phyloP scores from a whole-genome alignment of 2,797 vertebrate species.

The Mus minutoides region DNA sequence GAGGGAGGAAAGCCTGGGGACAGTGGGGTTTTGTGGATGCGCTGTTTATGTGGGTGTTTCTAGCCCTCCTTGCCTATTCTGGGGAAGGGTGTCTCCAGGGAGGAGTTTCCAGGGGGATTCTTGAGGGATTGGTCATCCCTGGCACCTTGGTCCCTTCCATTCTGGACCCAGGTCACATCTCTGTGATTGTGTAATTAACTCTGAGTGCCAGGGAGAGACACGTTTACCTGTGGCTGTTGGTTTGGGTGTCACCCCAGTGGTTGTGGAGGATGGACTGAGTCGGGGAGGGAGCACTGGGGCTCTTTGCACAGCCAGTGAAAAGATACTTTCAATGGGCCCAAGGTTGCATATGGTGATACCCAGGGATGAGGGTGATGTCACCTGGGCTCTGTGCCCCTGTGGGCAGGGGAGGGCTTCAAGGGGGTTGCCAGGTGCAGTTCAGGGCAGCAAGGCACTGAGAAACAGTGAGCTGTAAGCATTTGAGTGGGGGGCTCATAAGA shows the following conservation, averaged over 20 bases:
- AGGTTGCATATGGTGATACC: rapidly evolving
- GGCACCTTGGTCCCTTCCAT: conserved; percentile 51
- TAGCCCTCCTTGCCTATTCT: conserved; percentile 79
- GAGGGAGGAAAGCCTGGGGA: conserved; percentile 70
- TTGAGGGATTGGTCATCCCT: conserved; percentile 60
- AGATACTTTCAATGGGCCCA: neutral
- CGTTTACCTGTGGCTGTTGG: conserved; percentile 59
- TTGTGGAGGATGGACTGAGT: neutral
- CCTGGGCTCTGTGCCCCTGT: rapidly evolving
- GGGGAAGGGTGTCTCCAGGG: neutral
- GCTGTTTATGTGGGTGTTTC: conserved; percentile 44
- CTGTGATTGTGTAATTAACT: conserved; percentile 56
- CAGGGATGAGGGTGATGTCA: neutral
- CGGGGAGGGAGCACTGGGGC: neutral
- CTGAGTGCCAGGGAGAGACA: conserved; percentile 44
- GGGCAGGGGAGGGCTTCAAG: neutral
- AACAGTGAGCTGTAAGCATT: neutral
- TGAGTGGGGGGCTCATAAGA: neutral
- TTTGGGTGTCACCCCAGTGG: neutral
- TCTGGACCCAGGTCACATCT: conserved; percentile 57
- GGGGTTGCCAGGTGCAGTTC: neutral
- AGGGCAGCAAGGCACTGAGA: neutral
- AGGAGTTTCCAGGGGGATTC: neutral
- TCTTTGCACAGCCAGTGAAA: neutral
- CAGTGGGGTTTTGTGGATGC: conserved; percentile 76